These are phyloP conservation scores for Rhopalosiphum padi DNA, from an alignment of 1,140 invertebrate genomes.

Conservation along the genomic window DNA sequence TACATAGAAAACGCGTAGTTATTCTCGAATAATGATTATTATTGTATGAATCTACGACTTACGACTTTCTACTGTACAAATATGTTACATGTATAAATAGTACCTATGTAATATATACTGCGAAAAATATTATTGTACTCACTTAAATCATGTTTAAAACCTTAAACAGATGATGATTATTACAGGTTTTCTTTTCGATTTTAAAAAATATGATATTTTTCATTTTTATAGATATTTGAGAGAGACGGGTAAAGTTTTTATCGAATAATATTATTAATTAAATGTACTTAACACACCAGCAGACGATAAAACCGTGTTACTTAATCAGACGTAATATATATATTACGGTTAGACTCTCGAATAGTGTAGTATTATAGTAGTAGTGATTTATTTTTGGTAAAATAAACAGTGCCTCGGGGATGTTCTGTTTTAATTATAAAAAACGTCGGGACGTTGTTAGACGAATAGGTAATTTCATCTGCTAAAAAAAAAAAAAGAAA, in stretches of 20 bases:
- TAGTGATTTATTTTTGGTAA: not conserved
- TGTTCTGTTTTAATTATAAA: conserved; percentile 15
- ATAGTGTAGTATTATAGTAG: not conserved
- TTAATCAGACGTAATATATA: not conserved
- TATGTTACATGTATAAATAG: no score
- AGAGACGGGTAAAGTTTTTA: not conserved
- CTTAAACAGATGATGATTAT: not conserved
- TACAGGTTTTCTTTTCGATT: not conserved
- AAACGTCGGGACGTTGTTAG: not conserved
- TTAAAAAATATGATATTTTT: not conserved
- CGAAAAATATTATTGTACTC: not conserved
- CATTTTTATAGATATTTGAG: not conserved
- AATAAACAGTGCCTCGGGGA: not conserved
- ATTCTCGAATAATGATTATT: not conserved
- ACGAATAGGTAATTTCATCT: not conserved
- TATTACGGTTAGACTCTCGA: not conserved
- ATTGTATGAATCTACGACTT: not conserved
- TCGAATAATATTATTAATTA: not conserved
- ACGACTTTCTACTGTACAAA: not conserved
- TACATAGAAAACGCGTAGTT: not conserved
- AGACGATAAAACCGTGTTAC: not conserved
- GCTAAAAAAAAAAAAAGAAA: not conserved
- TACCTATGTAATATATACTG: no score
- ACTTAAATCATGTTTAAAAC: not conserved
- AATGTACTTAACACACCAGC: not conserved